Conservation (phyloP, 2,113 vertebrate genomes). For the Tichodroma muraria region DNA sequence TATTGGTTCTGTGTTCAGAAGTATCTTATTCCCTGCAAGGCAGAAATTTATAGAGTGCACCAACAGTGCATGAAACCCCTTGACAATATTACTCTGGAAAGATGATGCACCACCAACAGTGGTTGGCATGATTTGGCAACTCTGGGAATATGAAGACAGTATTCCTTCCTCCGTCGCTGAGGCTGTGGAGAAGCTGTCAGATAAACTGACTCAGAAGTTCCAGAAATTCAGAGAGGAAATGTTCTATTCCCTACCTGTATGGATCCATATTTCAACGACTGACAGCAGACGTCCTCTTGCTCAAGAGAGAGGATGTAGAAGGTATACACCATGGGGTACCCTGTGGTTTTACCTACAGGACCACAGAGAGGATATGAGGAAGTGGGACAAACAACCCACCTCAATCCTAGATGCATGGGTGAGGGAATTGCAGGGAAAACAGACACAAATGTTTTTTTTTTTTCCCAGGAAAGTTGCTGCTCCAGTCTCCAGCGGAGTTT, state of each 20-base stretch:
- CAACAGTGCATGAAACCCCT: background rate
- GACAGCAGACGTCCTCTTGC: background rate
- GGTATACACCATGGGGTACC: background rate
- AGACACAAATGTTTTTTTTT: background rate
- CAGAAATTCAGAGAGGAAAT: background rate
- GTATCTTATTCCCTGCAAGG: no score
- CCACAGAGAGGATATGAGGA: background rate
- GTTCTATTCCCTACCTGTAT: background rate
- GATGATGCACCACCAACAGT: background rate
- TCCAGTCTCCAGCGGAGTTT: background rate
- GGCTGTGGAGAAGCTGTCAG: background rate
- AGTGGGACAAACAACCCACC: background rate
- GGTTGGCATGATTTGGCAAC: background rate
- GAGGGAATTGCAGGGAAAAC: background rate
- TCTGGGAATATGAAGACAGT: background rate
- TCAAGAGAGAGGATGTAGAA: background rate
- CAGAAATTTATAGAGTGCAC: background rate
- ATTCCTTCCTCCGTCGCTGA: background rate
- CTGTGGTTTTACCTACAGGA: background rate
- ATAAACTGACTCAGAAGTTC: background rate
- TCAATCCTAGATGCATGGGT: background rate
- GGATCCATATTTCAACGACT: background rate
- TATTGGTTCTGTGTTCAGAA: no score
- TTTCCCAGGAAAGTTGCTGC: background rate
- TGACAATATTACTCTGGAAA: background rate